Evolutionary conservation across 2,888 invertebrate species (phyloP).

Genomic region (Ophion costatus): DNA sequence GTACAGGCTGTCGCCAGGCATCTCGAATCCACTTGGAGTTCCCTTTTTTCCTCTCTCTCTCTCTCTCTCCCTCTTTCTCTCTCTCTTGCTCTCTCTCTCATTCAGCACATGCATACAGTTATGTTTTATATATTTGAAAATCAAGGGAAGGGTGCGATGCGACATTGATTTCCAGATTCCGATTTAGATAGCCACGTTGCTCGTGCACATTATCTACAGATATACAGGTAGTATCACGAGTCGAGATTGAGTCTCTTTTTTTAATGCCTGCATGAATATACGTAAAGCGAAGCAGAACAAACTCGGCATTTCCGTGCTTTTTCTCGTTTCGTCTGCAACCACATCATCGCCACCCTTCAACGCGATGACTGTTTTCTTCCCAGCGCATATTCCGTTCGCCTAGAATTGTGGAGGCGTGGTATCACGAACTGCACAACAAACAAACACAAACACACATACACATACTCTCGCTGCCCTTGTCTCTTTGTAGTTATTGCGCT

Average conservation of each 20-base stretch:
- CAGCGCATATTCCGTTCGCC: background rate
- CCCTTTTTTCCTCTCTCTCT: constrained; percentile 40
- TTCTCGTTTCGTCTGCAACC: constrained; percentile 19
- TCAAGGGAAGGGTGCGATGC: constrained; percentile 56
- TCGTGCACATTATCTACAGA: background rate
- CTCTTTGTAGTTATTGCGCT: background rate
- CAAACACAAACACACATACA: background rate
- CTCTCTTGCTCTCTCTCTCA: background rate
- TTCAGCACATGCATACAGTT: background rate
- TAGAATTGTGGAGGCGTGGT: background rate
- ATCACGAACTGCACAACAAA: background rate
- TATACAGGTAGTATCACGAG: background rate
- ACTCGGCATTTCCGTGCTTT: constrained; percentile 30
- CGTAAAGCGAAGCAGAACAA: constrained; percentile 15
- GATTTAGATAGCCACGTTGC: constrained; percentile 72
- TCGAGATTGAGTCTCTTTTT: constrained; percentile 29
- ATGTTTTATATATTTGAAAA: background rate
- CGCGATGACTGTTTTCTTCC: background rate
- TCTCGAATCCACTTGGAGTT: constrained; percentile 50
- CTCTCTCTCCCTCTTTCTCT: background rate
- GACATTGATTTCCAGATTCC: constrained; percentile 76
- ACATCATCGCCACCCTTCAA: background rate
- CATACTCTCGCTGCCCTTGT: background rate
- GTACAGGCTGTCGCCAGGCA: constrained; percentile 51
- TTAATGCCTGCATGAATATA: constrained; percentile 32